Evolutionary conservation across 2,113 vertebrate genomes (phyloP), one percentile per base, ranked within the genome.

Genomic region (Neotragus moschatus): DNA sequence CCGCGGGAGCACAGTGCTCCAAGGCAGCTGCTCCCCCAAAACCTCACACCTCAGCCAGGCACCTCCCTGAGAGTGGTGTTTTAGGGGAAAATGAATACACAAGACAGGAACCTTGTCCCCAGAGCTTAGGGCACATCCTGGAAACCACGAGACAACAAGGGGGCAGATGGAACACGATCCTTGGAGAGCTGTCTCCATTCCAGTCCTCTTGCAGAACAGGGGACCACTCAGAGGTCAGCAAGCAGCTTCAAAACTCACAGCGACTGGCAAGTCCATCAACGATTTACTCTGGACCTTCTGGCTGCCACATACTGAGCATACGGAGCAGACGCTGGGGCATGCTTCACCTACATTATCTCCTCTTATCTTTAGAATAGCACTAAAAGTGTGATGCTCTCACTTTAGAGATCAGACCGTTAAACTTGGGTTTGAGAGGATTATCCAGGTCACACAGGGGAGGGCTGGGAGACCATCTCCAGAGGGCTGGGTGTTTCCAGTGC

Each of bases 201-300:
- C 60, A 66, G 55, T 4, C 43, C 58, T 84, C 56, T 95, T 60
- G 77, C 77, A 85, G 89, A 92, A 63, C 58, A 56, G 43, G 75
- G 87, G n/a, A 8, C 14, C 39, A 19, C 9, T 45, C 53, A 81
- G 87, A 81, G n/a, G 66, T 49, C 7, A 88, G 23, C 8, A 56
- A 43, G 43, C 47, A 25, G 45, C 73, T 86, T 77, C 28, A 53
- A 30, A 93, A 70, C 14, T 45, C 19, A 56, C 47, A 39, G 33
- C 1, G 70, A 61, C 0, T 9, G 17, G 21, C 14, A 13, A 58
- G 47, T 6, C 19, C 77, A 36, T 10, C 14, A 55, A n/a, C 10
- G 2, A 28, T 49, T 70, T 51, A 58, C 25, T 85, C 25, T 55
- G 33, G 11, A 23, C 45, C 58, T 60, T n/a, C 39, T 17, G 75